Percentiles rank a stretch among this genome's conserved stretches.
phyloP scores from a whole-genome alignment of 2,888 invertebrate genomes.

The Xestoiulus laeticollis region DNA sequence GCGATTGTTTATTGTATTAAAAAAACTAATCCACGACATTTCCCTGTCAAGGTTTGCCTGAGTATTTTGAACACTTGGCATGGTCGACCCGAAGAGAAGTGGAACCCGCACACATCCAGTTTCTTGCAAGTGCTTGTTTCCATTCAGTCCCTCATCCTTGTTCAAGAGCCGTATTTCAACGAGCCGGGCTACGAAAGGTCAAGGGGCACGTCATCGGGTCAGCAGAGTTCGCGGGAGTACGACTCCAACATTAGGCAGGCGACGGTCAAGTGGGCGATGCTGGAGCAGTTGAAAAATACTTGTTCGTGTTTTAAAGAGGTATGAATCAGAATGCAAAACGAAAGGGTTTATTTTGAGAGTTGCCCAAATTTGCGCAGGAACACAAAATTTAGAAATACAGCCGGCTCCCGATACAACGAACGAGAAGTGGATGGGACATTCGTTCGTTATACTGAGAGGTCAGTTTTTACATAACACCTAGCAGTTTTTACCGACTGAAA shows the following conservation, averaged over 20 bases:
- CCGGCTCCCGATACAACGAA: too few species aligned
- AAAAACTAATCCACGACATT: constrained; percentile 61
- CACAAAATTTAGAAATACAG: too few species aligned
- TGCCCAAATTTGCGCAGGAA: not conserved
- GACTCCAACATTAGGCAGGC: constrained; percentile 96
- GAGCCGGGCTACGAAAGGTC: constrained; percentile 93
- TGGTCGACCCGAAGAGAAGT: constrained; percentile 94
- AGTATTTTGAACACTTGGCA: constrained; percentile 97
- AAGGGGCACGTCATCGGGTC: constrained; percentile 85
- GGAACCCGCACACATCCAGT: constrained; percentile 95
- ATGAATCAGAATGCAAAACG: constrained; percentile 58
- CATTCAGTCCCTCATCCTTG: constrained; percentile 90
- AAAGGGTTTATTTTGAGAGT: constrained; percentile 46
- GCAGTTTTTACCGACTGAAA: too few species aligned
- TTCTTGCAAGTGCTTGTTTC: constrained; percentile 87
- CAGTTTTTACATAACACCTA: too few species aligned
- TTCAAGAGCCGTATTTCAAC: constrained; percentile 93
- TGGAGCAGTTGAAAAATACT: constrained; percentile 89
- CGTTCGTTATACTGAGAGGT: too few species aligned
- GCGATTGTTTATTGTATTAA: not conserved
- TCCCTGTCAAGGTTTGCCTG: constrained; percentile 72
- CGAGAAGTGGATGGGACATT: too few species aligned
- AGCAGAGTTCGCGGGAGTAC: constrained; percentile 90
- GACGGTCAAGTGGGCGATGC: constrained; percentile 95
- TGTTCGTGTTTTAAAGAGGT: constrained; percentile 92